Evolutionary conservation across 2,113 vertebrate genomes (phyloP), one percentile per base, ranked within the genome.

Genomic region (Scomber japonicus): DNA sequence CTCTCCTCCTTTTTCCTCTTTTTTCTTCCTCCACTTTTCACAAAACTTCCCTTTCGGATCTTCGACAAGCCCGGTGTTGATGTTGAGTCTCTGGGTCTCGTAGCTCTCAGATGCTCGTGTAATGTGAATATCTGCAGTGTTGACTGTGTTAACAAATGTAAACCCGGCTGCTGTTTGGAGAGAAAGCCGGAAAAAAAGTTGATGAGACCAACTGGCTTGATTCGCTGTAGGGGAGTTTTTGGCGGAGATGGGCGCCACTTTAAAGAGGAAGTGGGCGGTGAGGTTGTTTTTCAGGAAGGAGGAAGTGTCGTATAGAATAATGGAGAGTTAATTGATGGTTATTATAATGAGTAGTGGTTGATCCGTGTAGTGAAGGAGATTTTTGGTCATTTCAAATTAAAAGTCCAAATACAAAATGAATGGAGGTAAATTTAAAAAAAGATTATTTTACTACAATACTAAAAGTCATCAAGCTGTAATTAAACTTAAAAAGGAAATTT

Each of bases 11-110:
- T 9, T 40, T 7, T 8, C 31, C 55, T 21, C 16, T 8, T 40
- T 9, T 40, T 7, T 8, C 31, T 51, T 21, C 24, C 61, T 57
- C 51, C 55, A 19, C 63, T 71, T 71, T 50, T 83, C 65, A 75
- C 71, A 78, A 80, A 88, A 88, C 81, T 87, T 90, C 88, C 72
- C 63, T 76, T 88, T 86, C 48, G 27, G 61, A 81, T 82, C 84
- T 80, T 81, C 11, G 16, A 63, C 80, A 86, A 44, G 21, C 48
- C 56, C 0, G 40, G 40, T 90, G 79, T 81, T 86, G 84, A 88
- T 74, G 75, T 87, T 78, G 64, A 88, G 80, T 83, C 84, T 85
- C 77, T 51, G 0, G 48, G 59, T 49, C 76, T 81, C 53, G 11
- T 11, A 53, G 66, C 75, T 30, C 71, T 82, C 59, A 50, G 72